These are phyloP conservation scores for Cirrhinus molitorella DNA, from an alignment of 2,797 vertebrate genomes.

Conservation along the genomic window DNA sequence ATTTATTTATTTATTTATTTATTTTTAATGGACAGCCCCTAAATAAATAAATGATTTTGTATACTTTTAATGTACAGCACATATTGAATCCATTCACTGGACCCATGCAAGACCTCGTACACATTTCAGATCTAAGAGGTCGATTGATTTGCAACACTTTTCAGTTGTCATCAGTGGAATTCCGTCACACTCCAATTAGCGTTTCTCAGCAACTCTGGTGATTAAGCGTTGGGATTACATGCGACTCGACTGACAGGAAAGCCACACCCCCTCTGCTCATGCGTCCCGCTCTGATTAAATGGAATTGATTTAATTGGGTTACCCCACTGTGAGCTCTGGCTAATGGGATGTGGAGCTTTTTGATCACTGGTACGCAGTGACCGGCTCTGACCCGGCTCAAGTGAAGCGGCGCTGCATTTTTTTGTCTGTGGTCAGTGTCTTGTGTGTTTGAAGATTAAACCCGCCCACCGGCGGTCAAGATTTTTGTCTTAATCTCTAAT, in stretches of 20 bases:
- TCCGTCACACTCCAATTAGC: slow-evolving; percentile 65
- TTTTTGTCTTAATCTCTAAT: slow-evolving; percentile 4
- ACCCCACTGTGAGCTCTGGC: slow-evolving; percentile 71
- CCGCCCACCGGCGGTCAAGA: neutral
- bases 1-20: too few species aligned
- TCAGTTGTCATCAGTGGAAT: slow-evolving; percentile 54
- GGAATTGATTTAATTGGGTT: slow-evolving; percentile 79
- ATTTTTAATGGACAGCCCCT: too few species aligned
- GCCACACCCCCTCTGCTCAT: slow-evolving; percentile 67
- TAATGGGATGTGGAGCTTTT: slow-evolving; percentile 46
- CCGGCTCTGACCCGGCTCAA: slow-evolving; percentile 25
- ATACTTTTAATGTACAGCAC: neutral
- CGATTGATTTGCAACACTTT: slow-evolving; percentile 59
- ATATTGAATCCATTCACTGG: neutral
- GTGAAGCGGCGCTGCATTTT: neutral
- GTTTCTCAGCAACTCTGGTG: slow-evolving; percentile 62
- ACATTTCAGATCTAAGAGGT: neutral
- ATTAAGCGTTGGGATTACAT: slow-evolving; percentile 74
- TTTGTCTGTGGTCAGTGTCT: slow-evolving; percentile 23
- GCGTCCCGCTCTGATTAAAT: slow-evolving; percentile 72
- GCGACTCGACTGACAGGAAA: slow-evolving; percentile 68
- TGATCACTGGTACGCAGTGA: slow-evolving; percentile 32
- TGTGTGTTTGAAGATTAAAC: slow-evolving; percentile 23
- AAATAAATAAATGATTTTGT: too few species aligned
- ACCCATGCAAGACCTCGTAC: neutral